Base-by-base conservation (phyloP, 64 coral and sea anemone species). In the Stylophora pistillata region DNA sequence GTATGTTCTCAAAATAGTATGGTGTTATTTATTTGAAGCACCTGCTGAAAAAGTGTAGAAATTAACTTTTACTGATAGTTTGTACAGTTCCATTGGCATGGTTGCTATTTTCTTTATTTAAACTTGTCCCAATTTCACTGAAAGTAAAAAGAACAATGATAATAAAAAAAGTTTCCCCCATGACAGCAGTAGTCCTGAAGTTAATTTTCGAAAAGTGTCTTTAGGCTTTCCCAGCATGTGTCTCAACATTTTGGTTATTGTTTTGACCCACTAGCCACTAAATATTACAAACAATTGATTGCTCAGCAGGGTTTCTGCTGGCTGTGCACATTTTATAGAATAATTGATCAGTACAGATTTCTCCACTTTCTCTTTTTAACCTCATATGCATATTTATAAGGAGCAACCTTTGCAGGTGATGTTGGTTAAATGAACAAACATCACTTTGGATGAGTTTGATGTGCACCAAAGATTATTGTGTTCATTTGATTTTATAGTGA, bases 221-320 rank as follows among this genome's bases (percentile, higher is more conserved):
- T 11, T 15, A 53, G 34, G 52, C 20, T 53, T 15, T 25, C 63
- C 7, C 80, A 84, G 80, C 80, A 84, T 84, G 80, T 16, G 58
- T 64, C 34, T 84, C 9, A 33, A 41, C 34, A 21, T 84, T 52
- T 12, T 9, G 61, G 59, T 84, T 41, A 69, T 84, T 69, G 31
- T 84, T 53, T 2, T 69, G 32, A 52, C 31, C 61, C 15, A 31
- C 60, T 82, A 33, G 58, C 41, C 23, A 23, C 14, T 17, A 83
- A 83, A 83, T 83, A 69, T 47, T 68, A 10, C 17, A 84, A 79
- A 55, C 37, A 81, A 69, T 53, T 68, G 33, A 84, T 84, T 53
- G 23, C 61, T 23, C 32, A 15, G 31, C 10, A 41, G 56, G 58
- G 58, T 9, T 69, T 64, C 12, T 55, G 62, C 31, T 69, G 30